phyloP scores from a whole-genome alignment of 1,140 invertebrate genomes.

The Cylas formicarius region DNA sequence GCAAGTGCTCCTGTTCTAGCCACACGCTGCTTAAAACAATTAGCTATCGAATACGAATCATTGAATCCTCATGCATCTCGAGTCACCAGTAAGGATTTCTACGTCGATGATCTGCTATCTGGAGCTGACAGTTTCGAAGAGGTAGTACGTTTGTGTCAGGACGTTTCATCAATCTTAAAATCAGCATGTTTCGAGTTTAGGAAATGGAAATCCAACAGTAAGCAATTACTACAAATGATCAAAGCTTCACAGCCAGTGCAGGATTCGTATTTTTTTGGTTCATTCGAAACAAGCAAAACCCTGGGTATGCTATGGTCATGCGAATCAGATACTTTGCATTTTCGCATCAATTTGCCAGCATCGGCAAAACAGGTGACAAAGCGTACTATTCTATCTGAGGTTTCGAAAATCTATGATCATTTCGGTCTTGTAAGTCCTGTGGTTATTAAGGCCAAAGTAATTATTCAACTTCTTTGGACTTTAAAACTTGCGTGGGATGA shows the following conservation, averaged over 20 bases:
- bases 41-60: conserved; percentile 13
- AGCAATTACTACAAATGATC: conserved; percentile 6
- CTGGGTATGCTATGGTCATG: conserved; percentile 19
- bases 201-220: conserved; percentile 17
- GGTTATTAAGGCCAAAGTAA: conserved; percentile 37
- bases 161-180: conserved; percentile 10
- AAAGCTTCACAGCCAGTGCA: conserved; percentile 1
- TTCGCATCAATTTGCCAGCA: conserved; percentile 6
- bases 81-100: conserved; percentile 18
- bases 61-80: conserved; percentile 2
- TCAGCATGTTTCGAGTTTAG: conserved; percentile 11
- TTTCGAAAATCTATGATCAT: conserved; percentile 41
- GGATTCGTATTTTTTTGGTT: conserved; percentile 14
- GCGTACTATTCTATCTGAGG: conserved; percentile 10
- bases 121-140: conserved; percentile 12
- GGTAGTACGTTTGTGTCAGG: conserved; percentile 1
- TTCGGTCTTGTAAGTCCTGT: conserved; percentile 37
- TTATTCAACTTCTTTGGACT: conserved; percentile 41
- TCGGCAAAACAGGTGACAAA: conserved; percentile 22
- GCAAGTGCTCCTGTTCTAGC: conserved; percentile 20
- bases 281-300: conserved; percentile 23
- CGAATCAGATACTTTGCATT: conserved; percentile 8
- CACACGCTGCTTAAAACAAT: conserved; percentile 21
- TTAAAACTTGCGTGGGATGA: conserved; percentile 40
- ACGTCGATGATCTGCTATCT: conserved; percentile 29